Percentiles rank a stretch among this genome's conserved stretches.
phyloP scores from a whole-genome alignment of 2,113 vertebrate species.

The Castor canadensis region DNA sequence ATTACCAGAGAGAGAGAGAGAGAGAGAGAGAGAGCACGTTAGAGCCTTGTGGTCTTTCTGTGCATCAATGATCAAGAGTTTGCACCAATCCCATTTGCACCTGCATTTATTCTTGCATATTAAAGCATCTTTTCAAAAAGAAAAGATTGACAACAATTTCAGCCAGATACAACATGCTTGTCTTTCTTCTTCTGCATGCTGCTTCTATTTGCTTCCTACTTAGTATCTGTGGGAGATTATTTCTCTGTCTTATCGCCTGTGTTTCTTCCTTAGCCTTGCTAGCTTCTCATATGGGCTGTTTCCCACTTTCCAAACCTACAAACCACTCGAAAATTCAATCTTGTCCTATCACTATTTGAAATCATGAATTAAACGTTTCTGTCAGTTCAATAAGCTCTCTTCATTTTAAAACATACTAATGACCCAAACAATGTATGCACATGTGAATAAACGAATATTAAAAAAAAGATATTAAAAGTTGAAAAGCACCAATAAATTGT shows the following conservation, averaged over 20 bases:
- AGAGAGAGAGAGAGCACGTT: neutral
- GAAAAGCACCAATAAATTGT: no score
- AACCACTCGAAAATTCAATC: constrained; percentile 31
- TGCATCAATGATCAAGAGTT: constrained; percentile 63
- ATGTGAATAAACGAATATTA: no score
- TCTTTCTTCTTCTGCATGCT: neutral
- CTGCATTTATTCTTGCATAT: neutral
- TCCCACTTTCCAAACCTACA: constrained; percentile 49
- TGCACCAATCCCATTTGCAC: neutral
- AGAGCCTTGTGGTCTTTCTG: constrained; percentile 54
- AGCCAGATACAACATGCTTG: neutral
- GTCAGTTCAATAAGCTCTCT: neutral
- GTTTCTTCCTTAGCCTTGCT: constrained; percentile 49
- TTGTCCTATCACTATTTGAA: constrained; percentile 44
- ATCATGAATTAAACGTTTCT: constrained; percentile 37
- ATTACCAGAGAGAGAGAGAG: constrained; percentile 29
- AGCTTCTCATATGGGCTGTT: neutral
- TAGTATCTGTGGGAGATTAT: neutral
- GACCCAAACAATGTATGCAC: no score
- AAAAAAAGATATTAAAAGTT: no score
- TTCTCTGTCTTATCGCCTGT: neutral
- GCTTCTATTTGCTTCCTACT: neutral
- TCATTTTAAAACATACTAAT: no score
- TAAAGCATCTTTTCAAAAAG: neutral
- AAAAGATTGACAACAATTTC: neutral